phyloP scores from a whole-genome alignment of 1,140 invertebrate genomes.

The Drosophila sucinea region DNA sequence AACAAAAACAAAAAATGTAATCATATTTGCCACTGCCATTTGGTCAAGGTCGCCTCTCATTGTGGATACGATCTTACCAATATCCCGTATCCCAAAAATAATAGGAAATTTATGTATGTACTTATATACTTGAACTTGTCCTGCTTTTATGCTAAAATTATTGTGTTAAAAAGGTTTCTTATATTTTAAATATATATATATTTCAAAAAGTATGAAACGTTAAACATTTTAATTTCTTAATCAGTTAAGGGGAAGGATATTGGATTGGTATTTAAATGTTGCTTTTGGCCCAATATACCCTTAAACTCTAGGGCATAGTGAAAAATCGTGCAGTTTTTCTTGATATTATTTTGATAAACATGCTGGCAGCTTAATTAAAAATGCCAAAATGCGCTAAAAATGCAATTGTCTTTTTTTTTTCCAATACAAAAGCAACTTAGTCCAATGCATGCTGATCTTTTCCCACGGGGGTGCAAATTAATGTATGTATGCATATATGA shows the following conservation, averaged over 20 bases:
- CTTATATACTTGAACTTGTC: background rate
- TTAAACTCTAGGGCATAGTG: background rate
- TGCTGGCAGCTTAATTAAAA: conserved; percentile 67
- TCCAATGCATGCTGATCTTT: conserved; percentile 19
- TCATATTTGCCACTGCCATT: conserved; percentile 43
- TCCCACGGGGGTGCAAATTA: conserved; percentile 7
- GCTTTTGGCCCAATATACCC: conserved; percentile 21
- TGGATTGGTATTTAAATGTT: background rate
- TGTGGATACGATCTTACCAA: background rate
- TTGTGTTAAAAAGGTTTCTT: too few relatives aligned
- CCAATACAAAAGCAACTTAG: background rate
- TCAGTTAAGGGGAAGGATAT: too few relatives aligned
- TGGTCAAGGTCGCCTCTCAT: conserved; percentile 68
- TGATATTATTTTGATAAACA: conserved; percentile 63
- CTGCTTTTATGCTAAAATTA: too few relatives aligned
- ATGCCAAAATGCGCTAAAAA: conserved; percentile 51
- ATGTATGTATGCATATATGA: conserved; percentile 23
- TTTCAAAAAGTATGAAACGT: too few relatives aligned
- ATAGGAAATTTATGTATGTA: background rate
- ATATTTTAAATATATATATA: too few relatives aligned
- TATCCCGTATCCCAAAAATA: background rate
- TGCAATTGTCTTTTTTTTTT: conserved; percentile 55
- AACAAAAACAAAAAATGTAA: conserved; percentile 21
- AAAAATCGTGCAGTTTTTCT: conserved; percentile 51
- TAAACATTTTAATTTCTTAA: too few relatives aligned